Percentiles rank a stretch among this genome's conserved stretches.
Conservation (phyloP, 2,797 vertebrate species). For the Geotrypetes seraphini region DNA sequence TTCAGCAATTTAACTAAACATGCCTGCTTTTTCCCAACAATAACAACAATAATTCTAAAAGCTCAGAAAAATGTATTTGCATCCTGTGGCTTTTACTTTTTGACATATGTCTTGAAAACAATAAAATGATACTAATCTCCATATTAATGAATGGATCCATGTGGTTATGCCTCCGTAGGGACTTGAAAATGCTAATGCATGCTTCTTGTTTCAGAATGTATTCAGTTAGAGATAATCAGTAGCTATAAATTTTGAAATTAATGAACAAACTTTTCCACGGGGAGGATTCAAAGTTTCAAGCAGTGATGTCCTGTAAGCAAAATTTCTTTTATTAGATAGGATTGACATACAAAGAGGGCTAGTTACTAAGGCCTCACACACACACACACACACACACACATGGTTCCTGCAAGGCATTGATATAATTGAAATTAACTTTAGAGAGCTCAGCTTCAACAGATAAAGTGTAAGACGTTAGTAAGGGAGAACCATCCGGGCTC, state of each 20-base stretch:
- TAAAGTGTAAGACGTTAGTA: too few species aligned
- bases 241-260: conserved; percentile 17
- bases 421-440: too few species aligned
- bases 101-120: conserved; percentile 9
- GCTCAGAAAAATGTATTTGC: conserved; percentile 14
- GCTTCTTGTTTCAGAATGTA: conserved; percentile 18
- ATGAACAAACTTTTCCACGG: too few species aligned
- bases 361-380: too few species aligned
- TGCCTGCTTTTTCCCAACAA: conserved; percentile 7
- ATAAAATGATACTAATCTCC: not conserved
- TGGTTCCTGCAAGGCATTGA: too few species aligned
- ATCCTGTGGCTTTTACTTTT: not conserved
- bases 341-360: too few species aligned
- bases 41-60: conserved; percentile 16
- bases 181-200: conserved; percentile 8
- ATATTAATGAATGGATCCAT: conserved; percentile 12
- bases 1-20: conserved; percentile 12
- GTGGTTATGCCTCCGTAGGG: not conserved
- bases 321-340: too few species aligned
- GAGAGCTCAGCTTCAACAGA: too few species aligned
- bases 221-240: conserved; percentile 21
- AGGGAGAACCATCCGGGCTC: too few species aligned
- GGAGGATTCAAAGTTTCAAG: too few species aligned
- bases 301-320: too few species aligned
- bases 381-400: too few species aligned